Evolutionary conservation across 1,140 invertebrate genomes (phyloP).

Genomic region (Charaxes varanes): DNA sequence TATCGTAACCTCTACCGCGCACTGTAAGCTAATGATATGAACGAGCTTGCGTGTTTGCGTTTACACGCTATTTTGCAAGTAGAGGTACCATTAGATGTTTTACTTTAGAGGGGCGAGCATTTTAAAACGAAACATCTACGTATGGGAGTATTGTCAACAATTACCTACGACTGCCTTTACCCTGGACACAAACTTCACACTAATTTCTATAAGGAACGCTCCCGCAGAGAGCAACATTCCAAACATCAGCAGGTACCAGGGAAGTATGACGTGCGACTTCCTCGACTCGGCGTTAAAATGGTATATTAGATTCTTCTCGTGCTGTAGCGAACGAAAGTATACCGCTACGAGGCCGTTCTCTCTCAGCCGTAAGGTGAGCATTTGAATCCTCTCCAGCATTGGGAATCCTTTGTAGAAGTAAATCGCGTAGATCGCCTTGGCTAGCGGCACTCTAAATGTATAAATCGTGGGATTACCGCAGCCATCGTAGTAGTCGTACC

Average conservation of each 20-base stretch:
- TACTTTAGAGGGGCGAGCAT: no score
- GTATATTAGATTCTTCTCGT: slow-evolving; percentile 11
- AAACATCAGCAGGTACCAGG: slow-evolving; percentile 27
- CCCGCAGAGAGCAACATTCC: slow-evolving; percentile 19
- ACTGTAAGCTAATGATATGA: no score
- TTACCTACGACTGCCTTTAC: no score
- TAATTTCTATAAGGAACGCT: slow-evolving; percentile 27
- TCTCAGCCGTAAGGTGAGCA: slow-evolving; percentile 23
- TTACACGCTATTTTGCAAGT: no score
- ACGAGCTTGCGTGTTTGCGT: no score
- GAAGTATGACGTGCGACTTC: slow-evolving; percentile 17
- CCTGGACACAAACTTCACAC: not conserved
- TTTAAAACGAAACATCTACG: no score
- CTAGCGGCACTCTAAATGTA: slow-evolving; percentile 22
- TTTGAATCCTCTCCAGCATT: slow-evolving; percentile 17
- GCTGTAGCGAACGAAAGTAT: slow-evolving; percentile 13
- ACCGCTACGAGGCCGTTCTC: slow-evolving; percentile 36
- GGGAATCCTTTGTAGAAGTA: slow-evolving; percentile 53
- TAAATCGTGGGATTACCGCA: slow-evolving; percentile 25
- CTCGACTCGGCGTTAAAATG: slow-evolving; percentile 3
- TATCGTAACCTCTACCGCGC: no score
- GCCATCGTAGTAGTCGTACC: slow-evolving; percentile 26
- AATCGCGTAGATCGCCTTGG: slow-evolving; percentile 32
- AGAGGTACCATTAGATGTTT: no score
- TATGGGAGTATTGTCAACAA: no score